Conservation (phyloP, 2,113 vertebrate genomes). For the Capreolus pygargus region DNA sequence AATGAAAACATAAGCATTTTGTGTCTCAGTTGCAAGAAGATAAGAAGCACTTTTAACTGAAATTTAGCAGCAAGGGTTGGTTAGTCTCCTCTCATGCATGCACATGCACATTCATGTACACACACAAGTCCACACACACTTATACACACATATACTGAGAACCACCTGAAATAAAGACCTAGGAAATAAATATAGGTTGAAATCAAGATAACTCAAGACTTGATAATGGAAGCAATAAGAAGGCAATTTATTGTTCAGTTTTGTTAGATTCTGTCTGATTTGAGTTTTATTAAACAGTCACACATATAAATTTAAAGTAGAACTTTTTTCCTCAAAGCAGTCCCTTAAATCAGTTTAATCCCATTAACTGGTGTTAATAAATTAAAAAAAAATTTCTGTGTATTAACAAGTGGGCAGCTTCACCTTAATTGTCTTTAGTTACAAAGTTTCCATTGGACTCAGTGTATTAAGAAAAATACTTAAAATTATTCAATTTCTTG, state of each 20-base stretch:
- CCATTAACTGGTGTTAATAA: background rate
- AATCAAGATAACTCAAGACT: constrained; percentile 45
- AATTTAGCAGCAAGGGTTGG: background rate
- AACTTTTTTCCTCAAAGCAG: background rate
- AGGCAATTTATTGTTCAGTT: constrained; percentile 41
- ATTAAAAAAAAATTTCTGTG: background rate
- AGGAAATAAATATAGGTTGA: background rate
- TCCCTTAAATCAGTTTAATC: background rate
- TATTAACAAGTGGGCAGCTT: constrained; percentile 31
- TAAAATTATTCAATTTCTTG: background rate
- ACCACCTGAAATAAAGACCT: background rate
- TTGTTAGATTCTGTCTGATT: constrained; percentile 31
- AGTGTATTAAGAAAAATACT: constrained; percentile 29
- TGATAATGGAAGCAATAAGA: constrained; percentile 28
- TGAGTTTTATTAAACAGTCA: constrained; percentile 47
- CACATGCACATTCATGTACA: background rate
- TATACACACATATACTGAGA: background rate
- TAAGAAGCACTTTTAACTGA: background rate
- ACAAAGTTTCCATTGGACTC: constrained; percentile 20
- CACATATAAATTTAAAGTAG: constrained; percentile 50
- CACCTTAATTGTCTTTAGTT: background rate
- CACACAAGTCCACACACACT: background rate
- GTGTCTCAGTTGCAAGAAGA: background rate
- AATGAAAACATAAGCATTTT: background rate
- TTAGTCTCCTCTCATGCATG: background rate